phyloP scores from a whole-genome alignment of 1,140 invertebrate genomes.

The Pogonognathellus flavescens region DNA sequence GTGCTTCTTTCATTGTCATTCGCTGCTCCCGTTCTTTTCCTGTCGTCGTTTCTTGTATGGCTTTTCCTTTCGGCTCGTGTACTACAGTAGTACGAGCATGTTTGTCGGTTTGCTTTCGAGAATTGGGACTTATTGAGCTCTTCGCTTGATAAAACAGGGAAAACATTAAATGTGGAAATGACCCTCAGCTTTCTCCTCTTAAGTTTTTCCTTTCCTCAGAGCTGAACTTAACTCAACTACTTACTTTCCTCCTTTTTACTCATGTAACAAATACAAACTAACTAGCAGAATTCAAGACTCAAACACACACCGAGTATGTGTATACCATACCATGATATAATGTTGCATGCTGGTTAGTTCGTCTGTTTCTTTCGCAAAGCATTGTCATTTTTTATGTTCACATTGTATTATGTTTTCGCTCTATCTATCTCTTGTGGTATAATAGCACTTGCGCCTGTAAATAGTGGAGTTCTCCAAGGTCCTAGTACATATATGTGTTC shows the following conservation, averaged over 20 bases:
- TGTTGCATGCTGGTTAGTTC: not conserved
- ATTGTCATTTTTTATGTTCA: conserved; percentile 3
- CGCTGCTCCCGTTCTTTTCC: conserved; percentile 43
- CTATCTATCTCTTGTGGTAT: not conserved
- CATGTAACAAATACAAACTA: conserved; percentile 33
- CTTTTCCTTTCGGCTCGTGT: not conserved
- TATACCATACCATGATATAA: not conserved
- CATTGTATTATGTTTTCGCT: conserved; percentile 1
- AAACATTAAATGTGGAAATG: conserved; percentile 67
- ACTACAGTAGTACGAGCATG: not conserved
- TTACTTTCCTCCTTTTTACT: conserved; percentile 6
- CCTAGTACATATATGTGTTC: not conserved
- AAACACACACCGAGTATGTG: not conserved
- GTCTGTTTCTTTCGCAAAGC: not conserved
- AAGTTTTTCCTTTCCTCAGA: conserved; percentile 20
- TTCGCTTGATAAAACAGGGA: conserved; percentile 65
- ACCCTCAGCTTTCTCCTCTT: conserved; percentile 58
- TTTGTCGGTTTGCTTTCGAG: not conserved
- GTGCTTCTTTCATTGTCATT: conserved; percentile 47
- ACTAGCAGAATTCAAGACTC: conserved; percentile 1
- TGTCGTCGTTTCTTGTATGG: conserved; percentile 12
- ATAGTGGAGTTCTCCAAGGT: not conserved
- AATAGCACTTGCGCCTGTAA: not conserved
- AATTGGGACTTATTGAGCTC: conserved; percentile 50
- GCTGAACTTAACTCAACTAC: conserved; percentile 30